Evolutionary conservation across 2,888 invertebrate genomes (phyloP), one percentile per base, ranked within the genome.

Genomic region (Trachelus tabidus): DNA sequence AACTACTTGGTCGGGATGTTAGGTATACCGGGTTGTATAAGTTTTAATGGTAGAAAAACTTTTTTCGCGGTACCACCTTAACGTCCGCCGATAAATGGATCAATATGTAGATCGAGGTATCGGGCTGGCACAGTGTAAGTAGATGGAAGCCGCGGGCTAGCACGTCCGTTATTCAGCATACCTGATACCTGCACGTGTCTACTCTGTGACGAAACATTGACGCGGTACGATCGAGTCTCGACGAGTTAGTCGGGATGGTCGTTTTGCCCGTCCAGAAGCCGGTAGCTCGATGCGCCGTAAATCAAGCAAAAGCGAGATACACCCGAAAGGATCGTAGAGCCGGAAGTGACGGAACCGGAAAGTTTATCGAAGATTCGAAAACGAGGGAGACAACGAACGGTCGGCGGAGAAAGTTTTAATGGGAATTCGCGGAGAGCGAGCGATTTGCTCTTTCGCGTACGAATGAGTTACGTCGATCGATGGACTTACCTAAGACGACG

Each of bases 141-240:
- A 77, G 73, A 56, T 34, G 23, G 9, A 35, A 23, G n/a, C 78
- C 78, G 68, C 75, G 75, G 78, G 76, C 76, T 31, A 78, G 68
- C 73, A 68, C 76, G 78, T 76, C 78, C 78, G 78, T 78, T 78
- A 78, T 56, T 75, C 75, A 73, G 78, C 73, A 78, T 78, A 78
- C 78, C 76, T 76, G 78, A 78, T 77, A 76, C 68, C 78, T 76
- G 76, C 78, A 78, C 78, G 76, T 76, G 78, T 78, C 75, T 73
- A 12, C 56, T 69, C 35, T 76, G 76, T 78, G 78, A 78, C 75
- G 78, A 78, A 78, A 78, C 69, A 75, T 34, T 56, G 75, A 77
- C 75, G 75, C 35, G 34, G 40, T 9, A 0, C 6, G 40, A 56
- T 9, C 23, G 40, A 2, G 40, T 56, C 23, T 9, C 23, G 40